Percentiles rank a stretch among this genome's conserved stretches.
phyloP scores from a whole-genome alignment of 2,888 invertebrate genomes.

The Trichopoda pennipes region DNA sequence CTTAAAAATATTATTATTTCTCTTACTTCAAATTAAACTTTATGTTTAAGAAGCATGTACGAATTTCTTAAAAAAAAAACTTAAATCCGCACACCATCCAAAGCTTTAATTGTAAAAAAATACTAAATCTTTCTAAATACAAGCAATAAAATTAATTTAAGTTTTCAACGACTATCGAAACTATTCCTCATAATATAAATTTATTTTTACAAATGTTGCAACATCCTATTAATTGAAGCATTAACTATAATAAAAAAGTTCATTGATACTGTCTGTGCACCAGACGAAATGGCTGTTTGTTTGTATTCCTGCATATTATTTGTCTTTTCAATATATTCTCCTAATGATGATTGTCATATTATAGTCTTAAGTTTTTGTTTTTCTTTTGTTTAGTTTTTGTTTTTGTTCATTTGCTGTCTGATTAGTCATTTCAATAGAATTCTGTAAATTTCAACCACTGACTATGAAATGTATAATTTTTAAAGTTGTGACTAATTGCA shows the following conservation, averaged over 20 bases:
- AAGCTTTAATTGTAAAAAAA: too few species aligned
- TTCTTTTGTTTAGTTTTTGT: slow-evolving; percentile 9
- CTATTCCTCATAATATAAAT: neutral
- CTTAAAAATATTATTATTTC: too few species aligned
- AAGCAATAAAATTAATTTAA: neutral
- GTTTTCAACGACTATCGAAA: slow-evolving; percentile 13
- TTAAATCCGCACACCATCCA: too few species aligned
- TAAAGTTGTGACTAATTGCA: slow-evolving; percentile 60
- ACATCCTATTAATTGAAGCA: slow-evolving; percentile 49
- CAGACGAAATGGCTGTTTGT: slow-evolving; percentile 61
- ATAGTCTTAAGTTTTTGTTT: slow-evolving; percentile 29
- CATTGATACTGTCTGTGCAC: slow-evolving; percentile 64
- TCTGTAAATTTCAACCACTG: slow-evolving; percentile 42
- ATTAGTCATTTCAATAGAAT: slow-evolving; percentile 66
- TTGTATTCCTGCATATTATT: slow-evolving; percentile 41
- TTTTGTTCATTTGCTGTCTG: slow-evolving; percentile 44
- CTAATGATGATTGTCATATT: slow-evolving; percentile 37
- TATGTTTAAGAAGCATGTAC: too few species aligned
- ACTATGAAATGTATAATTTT: slow-evolving; percentile 26
- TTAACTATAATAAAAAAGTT: slow-evolving; percentile 55
- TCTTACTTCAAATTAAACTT: too few species aligned
- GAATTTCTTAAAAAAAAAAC: too few species aligned
- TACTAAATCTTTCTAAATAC: too few species aligned
- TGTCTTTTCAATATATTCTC: slow-evolving; percentile 35
- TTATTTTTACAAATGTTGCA: slow-evolving; percentile 37